These are phyloP conservation scores for Anastatus disparis DNA, from an alignment of 1,140 invertebrate species.

Conservation along the genomic window DNA sequence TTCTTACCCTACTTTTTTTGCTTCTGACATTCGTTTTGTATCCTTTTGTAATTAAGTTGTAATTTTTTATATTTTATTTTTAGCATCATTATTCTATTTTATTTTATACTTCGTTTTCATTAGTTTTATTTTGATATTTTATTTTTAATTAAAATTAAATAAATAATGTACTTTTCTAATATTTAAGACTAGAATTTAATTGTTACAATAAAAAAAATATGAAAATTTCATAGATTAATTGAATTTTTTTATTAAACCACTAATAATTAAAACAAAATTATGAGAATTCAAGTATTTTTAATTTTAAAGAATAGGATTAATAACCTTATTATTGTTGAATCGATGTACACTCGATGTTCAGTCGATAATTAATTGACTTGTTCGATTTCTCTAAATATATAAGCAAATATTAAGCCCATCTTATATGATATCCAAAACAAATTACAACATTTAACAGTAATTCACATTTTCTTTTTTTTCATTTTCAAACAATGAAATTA, in stretches of 20 bases:
- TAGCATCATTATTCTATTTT: neutral
- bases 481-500: neutral
- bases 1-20: neutral
- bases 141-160: neutral
- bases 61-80: neutral
- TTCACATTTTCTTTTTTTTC: neutral
- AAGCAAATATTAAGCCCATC: neutral
- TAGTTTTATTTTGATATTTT: neutral
- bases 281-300: neutral
- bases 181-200: no score
- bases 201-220: no score
- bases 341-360: neutral
- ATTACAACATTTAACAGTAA: neutral
- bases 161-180: no score
- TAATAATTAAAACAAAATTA: neutral
- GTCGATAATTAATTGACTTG: neutral
- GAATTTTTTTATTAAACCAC: neutral
- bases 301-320: neutral
- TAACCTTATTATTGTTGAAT: neutral
- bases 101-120: neutral
- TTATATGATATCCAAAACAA: neutral
- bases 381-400: neutral
- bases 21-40: neutral
- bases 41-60: constrained; percentile 10
- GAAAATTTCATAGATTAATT: no score